Evolutionary conservation across 2,797 vertebrate genomes (phyloP), one percentile per base, ranked within the genome.

Genomic region (Ficedula albicollis): DNA sequence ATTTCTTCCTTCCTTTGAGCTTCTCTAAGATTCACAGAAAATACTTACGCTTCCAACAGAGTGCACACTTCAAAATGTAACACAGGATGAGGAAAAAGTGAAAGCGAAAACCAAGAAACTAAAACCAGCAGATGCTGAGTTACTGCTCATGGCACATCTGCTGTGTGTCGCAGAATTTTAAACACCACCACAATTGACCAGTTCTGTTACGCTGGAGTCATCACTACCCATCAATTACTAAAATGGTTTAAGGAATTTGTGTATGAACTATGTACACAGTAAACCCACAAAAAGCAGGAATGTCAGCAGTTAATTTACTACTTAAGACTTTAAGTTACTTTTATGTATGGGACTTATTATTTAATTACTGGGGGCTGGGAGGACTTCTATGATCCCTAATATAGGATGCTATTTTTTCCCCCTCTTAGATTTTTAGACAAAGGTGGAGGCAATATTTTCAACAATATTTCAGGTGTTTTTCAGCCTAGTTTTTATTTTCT

Each of bases 391-490:
- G 41, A 10, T 51, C 29, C 32, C 22, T 74, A 85, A 51, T 41
- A 69, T 1, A 23, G 19, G 9, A 74, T 5, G 1, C 1, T 2
- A 41, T 11, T 55, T 30, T 60, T 44, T 1, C 4, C 19, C 16
- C 27, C 17, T n/a, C 44, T 81, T 52, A 75, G 16, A 60, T 75
- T 75, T 38, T 34, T 5, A 48, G 25, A 52, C 26, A 81, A 79
- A 49, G 30, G 55, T 21, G 2, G 5, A 75, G 7, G 15, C 29
- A 90, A 2, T 66, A 73, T 80, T 93, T 67, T 36, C 60, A 89
- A 41, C 9, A 76, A 5, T 36, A 82, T 63, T 86, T 87, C 15
- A 34, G 23, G 22, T 20, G 13, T 15, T 72, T 75, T 58, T 49
- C 74, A 79, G 29, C 21, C 29, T 52, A 44, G n/a, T 3, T 48